Evolutionary conservation across 2,113 vertebrate genomes (phyloP).

Genomic region (Eclectus roratus): DNA sequence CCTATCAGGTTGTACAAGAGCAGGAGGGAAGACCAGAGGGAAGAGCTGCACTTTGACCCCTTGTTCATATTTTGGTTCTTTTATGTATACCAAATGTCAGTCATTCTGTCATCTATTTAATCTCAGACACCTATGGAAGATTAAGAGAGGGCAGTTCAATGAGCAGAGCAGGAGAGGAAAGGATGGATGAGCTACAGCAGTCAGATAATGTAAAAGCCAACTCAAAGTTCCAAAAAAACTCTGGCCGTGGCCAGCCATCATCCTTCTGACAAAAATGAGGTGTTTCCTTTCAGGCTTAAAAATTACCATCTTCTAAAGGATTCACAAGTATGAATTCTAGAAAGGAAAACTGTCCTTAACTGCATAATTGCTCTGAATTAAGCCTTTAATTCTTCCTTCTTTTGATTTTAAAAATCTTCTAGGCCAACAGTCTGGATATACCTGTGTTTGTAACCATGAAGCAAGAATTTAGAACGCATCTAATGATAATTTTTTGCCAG

Average conservation of each 20-base stretch:
- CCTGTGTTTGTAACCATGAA: neutral
- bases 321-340: neutral
- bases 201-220: conserved; percentile 34
- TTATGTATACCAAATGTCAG: conserved; percentile 60
- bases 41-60: conserved; percentile 63
- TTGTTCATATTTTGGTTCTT: conserved; percentile 63
- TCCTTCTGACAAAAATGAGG: conserved; percentile 28
- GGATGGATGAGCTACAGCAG: conserved; percentile 41
- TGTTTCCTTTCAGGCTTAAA: conserved; percentile 24
- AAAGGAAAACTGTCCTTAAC: neutral
- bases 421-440: neutral
- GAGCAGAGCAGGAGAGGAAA: conserved; percentile 40
- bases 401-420: neutral
- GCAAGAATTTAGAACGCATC: neutral
- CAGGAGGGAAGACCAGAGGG: conserved; percentile 52
- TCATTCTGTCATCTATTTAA: conserved; percentile 58
- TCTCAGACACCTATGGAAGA: conserved; percentile 57
- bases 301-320: neutral
- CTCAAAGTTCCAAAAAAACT: conserved; percentile 49
- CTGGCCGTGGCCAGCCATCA: neutral
- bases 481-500: neutral
- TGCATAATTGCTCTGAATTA: neutral
- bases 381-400: neutral
- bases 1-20: conserved; percentile 36
- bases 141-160: conserved; percentile 61